Evolutionary conservation across 2,113 vertebrate species (phyloP).

Genomic region (Miniopterus natalensis): DNA sequence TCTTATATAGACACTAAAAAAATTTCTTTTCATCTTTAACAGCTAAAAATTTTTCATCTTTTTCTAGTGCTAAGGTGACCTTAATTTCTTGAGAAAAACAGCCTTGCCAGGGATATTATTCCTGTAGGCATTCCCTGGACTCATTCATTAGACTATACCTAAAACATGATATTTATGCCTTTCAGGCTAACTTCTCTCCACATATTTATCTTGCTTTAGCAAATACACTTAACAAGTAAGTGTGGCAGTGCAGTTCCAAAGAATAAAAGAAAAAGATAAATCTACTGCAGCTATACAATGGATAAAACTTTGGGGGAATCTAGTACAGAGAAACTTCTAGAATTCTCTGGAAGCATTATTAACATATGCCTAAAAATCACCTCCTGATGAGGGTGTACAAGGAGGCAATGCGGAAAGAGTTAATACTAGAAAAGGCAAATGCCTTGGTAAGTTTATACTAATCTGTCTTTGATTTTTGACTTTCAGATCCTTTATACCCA

Average conservation of each 20-base stretch:
- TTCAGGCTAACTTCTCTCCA: not conserved
- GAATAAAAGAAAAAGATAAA: not conserved
- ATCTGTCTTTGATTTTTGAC: slow-evolving; percentile 4
- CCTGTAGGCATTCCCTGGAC: not conserved
- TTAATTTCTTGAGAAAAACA: not conserved
- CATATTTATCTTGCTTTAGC: not conserved
- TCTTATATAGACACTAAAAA: not conserved
- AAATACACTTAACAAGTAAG: slow-evolving; percentile 15
- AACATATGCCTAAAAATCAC: not conserved
- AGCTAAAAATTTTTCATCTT: not conserved
- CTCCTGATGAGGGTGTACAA: not conserved
- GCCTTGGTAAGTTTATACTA: not conserved
- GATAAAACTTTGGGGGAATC: not conserved
- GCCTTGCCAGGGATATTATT: not conserved
- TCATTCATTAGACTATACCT: not conserved
- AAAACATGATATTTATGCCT: not conserved
- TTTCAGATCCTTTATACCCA: not conserved
- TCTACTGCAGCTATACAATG: not conserved
- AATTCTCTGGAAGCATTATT: not conserved
- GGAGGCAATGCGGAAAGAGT: not conserved
- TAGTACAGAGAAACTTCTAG: not conserved
- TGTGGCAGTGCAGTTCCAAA: not conserved
- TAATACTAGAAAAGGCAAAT: not conserved
- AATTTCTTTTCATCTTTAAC: not conserved
- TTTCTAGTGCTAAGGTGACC: not conserved